Conservation (phyloP, 1,140 invertebrate species). For the Drosophila gunungcola region DNA sequence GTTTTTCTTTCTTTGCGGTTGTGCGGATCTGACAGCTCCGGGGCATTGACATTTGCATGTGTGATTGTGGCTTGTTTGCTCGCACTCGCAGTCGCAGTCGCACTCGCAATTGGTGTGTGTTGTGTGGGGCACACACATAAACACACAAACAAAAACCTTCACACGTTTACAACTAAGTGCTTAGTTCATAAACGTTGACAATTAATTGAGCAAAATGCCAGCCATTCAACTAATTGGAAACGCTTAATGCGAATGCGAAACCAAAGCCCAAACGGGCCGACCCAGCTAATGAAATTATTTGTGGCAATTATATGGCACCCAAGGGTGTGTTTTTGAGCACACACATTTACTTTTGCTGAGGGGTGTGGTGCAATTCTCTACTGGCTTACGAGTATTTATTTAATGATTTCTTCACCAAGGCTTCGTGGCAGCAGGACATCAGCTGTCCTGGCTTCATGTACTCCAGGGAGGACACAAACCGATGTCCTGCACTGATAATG, state of each 20-base stretch:
- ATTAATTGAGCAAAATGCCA: slow-evolving; percentile 75
- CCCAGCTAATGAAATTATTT: slow-evolving; percentile 74
- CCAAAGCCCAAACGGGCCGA: slow-evolving; percentile 42
- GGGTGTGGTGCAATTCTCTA: not conserved
- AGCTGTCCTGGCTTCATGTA: not conserved
- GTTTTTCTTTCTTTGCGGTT: slow-evolving; percentile 30
- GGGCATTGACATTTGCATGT: slow-evolving; percentile 50
- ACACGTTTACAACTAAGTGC: slow-evolving; percentile 11
- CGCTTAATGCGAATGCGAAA: slow-evolving; percentile 67
- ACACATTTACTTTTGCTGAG: not conserved
- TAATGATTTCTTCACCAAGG: slow-evolving; percentile 13
- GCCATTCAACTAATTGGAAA: slow-evolving; percentile 78
- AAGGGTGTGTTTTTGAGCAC: slow-evolving; percentile 57
- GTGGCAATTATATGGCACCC: slow-evolving; percentile 71
- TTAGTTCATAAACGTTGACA: slow-evolving; percentile 81
- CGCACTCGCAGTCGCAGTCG: slow-evolving; percentile 13
- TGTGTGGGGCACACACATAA: slow-evolving; percentile 45
- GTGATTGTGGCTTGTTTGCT: slow-evolving; percentile 40
- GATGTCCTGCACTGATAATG: slow-evolving; percentile 22
- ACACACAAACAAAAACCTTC: slow-evolving; percentile 1
- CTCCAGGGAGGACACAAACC: slow-evolving; percentile 21
- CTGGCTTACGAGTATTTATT: slow-evolving; percentile 11
- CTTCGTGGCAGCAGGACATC: slow-evolving; percentile 23
- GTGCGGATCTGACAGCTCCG: slow-evolving; percentile 24
- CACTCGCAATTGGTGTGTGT: slow-evolving; percentile 13